phyloP scores from a whole-genome alignment of 2,888 invertebrate species.

The Coecobrya sp. region DNA sequence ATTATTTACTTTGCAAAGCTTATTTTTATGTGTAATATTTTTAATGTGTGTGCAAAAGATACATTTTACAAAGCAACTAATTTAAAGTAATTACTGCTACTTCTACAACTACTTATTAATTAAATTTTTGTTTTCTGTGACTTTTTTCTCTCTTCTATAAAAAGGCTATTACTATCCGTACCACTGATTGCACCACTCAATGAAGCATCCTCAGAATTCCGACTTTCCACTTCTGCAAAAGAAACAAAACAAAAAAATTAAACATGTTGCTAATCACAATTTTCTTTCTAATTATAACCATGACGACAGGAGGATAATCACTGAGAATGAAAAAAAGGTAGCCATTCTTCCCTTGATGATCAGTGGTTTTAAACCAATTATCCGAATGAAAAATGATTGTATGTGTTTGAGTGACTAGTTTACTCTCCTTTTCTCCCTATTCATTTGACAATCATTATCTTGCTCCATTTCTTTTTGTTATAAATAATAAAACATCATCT shows the following conservation, averaged over 20 bases:
- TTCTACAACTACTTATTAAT: not conserved
- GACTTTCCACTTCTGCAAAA: constrained; percentile 85
- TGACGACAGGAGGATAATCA: not conserved
- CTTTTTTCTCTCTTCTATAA: not conserved
- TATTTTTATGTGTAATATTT: too few species aligned
- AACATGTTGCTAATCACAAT: not conserved
- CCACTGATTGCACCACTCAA: constrained; percentile 86
- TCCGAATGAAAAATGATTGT: constrained; percentile 79
- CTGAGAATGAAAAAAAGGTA: not conserved
- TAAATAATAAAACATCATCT: constrained; percentile 35
- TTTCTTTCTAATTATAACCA: too few species aligned
- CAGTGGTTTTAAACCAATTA: constrained; percentile 70
- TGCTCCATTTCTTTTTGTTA: not conserved
- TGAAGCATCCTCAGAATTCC: constrained; percentile 86
- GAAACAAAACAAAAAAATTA: not conserved
- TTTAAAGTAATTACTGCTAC: not conserved
- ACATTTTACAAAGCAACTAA: not conserved
- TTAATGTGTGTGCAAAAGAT: too few species aligned
- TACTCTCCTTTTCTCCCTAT: constrained; percentile 57
- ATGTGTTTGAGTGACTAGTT: constrained; percentile 60
- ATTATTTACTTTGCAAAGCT: too few species aligned
- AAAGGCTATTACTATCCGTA: constrained; percentile 83
- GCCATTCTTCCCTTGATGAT: not conserved
- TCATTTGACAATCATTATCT: constrained; percentile 75
- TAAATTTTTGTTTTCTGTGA: not conserved